These are phyloP conservation scores for Lysandra bellargus DNA, from an alignment of 2,888 invertebrate species.

Conservation along the genomic window DNA sequence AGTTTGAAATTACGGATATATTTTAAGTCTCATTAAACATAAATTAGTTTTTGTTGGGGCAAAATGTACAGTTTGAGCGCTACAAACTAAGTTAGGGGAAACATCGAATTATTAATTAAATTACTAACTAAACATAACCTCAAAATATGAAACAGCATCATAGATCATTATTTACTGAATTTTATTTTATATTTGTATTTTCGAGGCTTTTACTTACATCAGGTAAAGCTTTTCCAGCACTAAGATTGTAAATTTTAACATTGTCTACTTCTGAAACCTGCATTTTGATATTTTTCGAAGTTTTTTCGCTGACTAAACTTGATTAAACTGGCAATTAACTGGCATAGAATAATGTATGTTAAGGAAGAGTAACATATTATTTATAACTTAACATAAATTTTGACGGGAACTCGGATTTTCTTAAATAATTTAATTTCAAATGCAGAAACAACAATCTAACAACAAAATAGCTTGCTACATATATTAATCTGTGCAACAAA, in stretches of 20 bases:
- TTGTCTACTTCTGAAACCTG: slow-evolving; percentile 96
- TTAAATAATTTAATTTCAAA: background rate
- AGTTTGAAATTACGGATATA: too few species aligned
- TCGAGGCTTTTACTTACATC: slow-evolving; percentile 85
- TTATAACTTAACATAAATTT: background rate
- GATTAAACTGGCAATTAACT: too few species aligned
- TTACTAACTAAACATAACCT: slow-evolving; percentile 25
- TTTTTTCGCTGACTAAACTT: background rate
- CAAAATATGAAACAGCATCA: background rate
- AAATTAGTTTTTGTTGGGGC: too few species aligned
- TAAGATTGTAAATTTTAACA: slow-evolving; percentile 98
- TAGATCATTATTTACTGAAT: background rate
- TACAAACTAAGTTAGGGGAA: background rate
- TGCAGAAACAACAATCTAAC: background rate
- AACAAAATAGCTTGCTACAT: background rate
- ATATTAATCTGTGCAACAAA: background rate
- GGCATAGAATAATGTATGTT: background rate
- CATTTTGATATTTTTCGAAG: slow-evolving; percentile 80
- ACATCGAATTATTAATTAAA: background rate
- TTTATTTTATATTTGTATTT: background rate
- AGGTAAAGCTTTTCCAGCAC: slow-evolving; percentile 97
- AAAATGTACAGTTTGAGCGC: too few species aligned
- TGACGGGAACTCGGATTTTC: background rate
- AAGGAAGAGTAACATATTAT: background rate
- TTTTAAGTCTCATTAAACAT: too few species aligned